Evolutionary conservation across 2,888 invertebrate genomes (phyloP).

Genomic region (Tridacna gigas): DNA sequence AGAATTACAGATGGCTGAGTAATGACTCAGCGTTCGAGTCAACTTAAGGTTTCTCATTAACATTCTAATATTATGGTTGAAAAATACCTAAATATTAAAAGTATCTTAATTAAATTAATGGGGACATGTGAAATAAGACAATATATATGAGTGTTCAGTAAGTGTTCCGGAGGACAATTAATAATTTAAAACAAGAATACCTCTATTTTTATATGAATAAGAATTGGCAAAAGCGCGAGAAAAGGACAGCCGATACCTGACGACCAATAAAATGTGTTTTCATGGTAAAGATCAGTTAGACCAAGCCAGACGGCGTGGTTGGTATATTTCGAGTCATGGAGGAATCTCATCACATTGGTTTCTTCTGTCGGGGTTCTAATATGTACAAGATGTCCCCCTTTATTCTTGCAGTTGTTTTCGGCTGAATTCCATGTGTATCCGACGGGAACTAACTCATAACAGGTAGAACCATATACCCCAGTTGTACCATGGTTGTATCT

Average conservation of each 20-base stretch:
- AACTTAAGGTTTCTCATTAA: no score
- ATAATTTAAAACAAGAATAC: no score
- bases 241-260: constrained; percentile 6
- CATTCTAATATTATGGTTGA: no score
- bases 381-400: constrained; percentile 25
- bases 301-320: constrained; percentile 32
- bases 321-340: constrained; percentile 10
- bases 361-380: constrained; percentile 26
- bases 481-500: constrained; percentile 3
- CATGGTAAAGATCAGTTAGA: constrained; percentile 16
- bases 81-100: no score
- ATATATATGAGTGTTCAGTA: no score
- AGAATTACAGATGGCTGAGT: no score
- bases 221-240: no score
- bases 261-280: constrained; percentile 29
- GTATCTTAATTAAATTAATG: no score
- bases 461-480: neutral
- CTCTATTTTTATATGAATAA: no score
- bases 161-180: no score
- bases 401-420: constrained; percentile 9
- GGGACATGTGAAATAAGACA: no score
- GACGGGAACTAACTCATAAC: constrained; percentile 2
- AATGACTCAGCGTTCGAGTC: no score
- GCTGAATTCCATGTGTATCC: constrained; percentile 1
- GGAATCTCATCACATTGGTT: constrained; percentile 27